phyloP scores from a whole-genome alignment of 2,113 vertebrate species.

The Grallaria varia region DNA sequence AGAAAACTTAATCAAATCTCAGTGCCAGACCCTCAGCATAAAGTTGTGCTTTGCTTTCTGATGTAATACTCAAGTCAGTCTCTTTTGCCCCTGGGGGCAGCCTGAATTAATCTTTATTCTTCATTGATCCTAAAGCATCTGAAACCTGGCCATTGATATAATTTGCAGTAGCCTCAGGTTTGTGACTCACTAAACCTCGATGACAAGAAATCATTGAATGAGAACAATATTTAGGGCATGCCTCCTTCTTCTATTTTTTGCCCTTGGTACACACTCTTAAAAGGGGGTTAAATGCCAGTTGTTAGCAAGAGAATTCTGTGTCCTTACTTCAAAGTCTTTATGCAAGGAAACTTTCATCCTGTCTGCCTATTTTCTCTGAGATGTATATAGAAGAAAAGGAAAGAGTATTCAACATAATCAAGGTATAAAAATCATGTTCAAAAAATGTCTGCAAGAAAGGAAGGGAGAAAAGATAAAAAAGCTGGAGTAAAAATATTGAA shows the following conservation, averaged over 20 bases:
- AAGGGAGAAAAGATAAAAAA: background rate
- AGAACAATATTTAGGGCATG: background rate
- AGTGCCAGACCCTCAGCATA: background rate
- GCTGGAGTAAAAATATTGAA: background rate
- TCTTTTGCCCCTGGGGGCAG: background rate
- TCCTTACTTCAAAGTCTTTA: background rate
- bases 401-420: background rate
- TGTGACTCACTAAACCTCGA: background rate
- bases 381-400: background rate
- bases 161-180: background rate
- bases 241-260: background rate
- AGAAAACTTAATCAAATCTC: background rate
- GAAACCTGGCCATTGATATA: background rate
- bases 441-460: background rate
- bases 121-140: background rate
- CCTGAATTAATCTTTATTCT: background rate
- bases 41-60: background rate
- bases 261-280: background rate
- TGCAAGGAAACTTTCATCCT: background rate
- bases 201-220: background rate
- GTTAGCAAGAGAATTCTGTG: background rate
- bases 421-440: background rate
- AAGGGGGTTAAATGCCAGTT: background rate
- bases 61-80: background rate
- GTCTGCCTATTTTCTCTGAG: background rate